A percentile compares a stretch with the other conserved stretches of the same genome.
Conservation (phyloP, 2,888 invertebrate genomes). For the Epirrhoe tristata region DNA sequence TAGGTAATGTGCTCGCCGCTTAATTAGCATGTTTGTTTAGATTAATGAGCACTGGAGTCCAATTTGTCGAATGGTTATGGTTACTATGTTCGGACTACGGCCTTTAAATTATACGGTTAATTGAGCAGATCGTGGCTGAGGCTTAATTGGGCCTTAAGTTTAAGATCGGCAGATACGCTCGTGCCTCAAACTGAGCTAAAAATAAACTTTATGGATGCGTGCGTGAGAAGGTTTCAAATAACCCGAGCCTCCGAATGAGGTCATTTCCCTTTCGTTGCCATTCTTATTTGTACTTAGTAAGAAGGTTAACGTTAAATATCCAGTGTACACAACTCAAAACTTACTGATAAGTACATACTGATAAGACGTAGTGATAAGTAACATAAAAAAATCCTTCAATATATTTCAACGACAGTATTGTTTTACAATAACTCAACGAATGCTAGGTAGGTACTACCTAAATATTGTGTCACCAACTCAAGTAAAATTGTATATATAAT, state of each 20-base stretch:
- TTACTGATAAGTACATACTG: too few species aligned
- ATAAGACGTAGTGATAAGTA: too few species aligned
- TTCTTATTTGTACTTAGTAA: slow-evolving; percentile 67
- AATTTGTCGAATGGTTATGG: slow-evolving; percentile 61
- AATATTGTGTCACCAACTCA: slow-evolving; percentile 1
- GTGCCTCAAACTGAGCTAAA: slow-evolving; percentile 67
- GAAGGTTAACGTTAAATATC: slow-evolving; percentile 51
- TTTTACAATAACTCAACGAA: neutral
- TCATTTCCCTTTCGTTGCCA: slow-evolving; percentile 77
- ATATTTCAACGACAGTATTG: neutral
- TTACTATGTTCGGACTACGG: slow-evolving; percentile 46
- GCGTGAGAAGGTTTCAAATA: slow-evolving; percentile 74
- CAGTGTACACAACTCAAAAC: slow-evolving; percentile 15
- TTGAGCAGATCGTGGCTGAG: slow-evolving; percentile 67
- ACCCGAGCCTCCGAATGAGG: slow-evolving; percentile 70
- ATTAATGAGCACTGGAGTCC: slow-evolving; percentile 56
- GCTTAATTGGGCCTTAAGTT: slow-evolving; percentile 71
- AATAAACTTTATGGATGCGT: slow-evolving; percentile 78
- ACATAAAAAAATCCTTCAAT: neutral
- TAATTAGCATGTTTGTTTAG: slow-evolving; percentile 56
- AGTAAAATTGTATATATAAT: neutral
- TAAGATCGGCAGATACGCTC: slow-evolving; percentile 75
- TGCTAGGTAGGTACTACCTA: neutral
- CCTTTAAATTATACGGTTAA: slow-evolving; percentile 59
- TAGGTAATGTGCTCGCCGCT: slow-evolving; percentile 48